Evolutionary conservation across 2,797 vertebrate species (phyloP), one percentile per base, ranked within the genome.

Genomic region (Gila robusta): DNA sequence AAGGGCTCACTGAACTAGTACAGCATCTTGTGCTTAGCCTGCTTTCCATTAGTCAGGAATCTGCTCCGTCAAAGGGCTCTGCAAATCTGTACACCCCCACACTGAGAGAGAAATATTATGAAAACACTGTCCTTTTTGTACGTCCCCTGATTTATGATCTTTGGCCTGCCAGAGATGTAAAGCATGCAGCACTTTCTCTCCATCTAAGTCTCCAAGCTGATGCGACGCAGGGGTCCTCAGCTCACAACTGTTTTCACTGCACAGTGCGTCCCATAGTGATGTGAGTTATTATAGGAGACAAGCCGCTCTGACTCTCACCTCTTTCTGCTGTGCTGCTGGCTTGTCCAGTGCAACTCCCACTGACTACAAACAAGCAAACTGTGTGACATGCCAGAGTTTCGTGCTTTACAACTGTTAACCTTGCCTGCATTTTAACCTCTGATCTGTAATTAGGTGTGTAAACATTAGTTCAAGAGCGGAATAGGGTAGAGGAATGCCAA

Each of bases 11-110:
- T 7, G 56, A 79, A 64, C 9, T 28, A 28, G 56, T 26, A 1
- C 39, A 41, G 39, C 37, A 10, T 89, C 86, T 86, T 73, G 81
- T 83, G 74, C 73, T 87, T 37, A 54, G 84, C 32, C 89, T 89
- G 89, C 80, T 89, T 90, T 88, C 86, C 72, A 89, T 90, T 90
- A 89, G 69, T 64, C 49, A 74, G 87, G 80, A 90, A 90, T 89
- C 88, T 81, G 54, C 52, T 59, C 84, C 73, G 85, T 86, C 78
- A 84, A 81, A 87, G 72, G 23, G 49, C 84, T 79, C 74, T 67
- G 69, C 12, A 79, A 81, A 70, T 79, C 82, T 39, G 41, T 23
- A 54, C 64, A 47, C 77, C 76, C 83, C 73, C 52, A n/a, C 74
- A 54, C n/a, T 49, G 35, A 82, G 86, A 85, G n/a, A n/a, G n/a